These are phyloP conservation scores for Nezara viridula DNA, from an alignment of 2,888 invertebrate genomes.

Conservation along the genomic window DNA sequence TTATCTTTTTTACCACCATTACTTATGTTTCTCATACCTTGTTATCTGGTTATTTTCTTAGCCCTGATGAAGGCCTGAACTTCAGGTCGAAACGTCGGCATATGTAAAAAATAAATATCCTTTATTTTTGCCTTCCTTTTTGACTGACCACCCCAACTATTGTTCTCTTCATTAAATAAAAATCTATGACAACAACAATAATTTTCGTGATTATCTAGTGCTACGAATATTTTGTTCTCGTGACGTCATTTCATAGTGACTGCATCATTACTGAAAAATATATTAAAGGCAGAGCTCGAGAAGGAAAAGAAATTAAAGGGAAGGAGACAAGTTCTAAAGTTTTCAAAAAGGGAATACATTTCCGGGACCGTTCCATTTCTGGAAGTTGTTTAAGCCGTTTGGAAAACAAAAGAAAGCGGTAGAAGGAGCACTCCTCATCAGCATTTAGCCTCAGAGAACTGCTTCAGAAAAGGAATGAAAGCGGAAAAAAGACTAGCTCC, in stretches of 20 bases:
- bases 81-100: too few species aligned
- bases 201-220: neutral
- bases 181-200: too few species aligned
- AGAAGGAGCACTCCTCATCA: slow-evolving; percentile 28
- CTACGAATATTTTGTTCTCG: neutral
- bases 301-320: neutral
- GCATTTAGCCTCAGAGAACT: slow-evolving; percentile 19
- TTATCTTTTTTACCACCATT: too few species aligned
- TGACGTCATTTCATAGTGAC: neutral
- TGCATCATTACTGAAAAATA: neutral
- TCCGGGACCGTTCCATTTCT: slow-evolving; percentile 8
- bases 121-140: too few species aligned
- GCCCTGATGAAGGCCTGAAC: too few species aligned
- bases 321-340: slow-evolving; percentile 33
- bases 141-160: too few species aligned
- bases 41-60: too few species aligned
- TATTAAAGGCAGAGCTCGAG: neutral
- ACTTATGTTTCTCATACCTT: too few species aligned
- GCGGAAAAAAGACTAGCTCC: neutral
- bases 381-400: slow-evolving; percentile 34
- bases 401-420: slow-evolving; percentile 40
- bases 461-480: neutral
- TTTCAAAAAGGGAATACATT: slow-evolving; percentile 31
- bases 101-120: too few species aligned
- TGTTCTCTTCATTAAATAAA: too few species aligned